Evolutionary conservation across 1,140 invertebrate genomes (phyloP).

Genomic region (Meteorus sp.): DNA sequence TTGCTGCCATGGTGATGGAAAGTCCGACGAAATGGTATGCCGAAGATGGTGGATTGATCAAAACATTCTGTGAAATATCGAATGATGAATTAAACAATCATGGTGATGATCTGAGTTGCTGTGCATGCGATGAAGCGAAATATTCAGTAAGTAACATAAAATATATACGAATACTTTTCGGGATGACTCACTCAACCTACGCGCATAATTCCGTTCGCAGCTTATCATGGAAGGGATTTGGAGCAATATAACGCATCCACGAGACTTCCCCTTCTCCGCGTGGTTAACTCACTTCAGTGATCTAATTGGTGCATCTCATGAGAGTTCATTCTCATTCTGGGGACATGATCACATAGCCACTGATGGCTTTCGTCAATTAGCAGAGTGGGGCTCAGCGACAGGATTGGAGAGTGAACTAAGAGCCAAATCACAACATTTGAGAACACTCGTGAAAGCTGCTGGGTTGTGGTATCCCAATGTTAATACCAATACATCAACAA

Average conservation of each 20-base stretch:
- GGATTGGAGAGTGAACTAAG: constrained; percentile 91
- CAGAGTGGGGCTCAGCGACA: constrained; percentile 90
- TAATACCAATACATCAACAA: constrained; percentile 82
- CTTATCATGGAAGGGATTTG: constrained; percentile 94
- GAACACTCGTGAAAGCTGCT: constrained; percentile 93
- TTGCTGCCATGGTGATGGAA: constrained; percentile 87
- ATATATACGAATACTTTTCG: too few relatives aligned
- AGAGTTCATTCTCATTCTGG: constrained; percentile 91
- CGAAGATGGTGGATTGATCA: constrained; percentile 82
- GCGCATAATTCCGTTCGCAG: constrained; percentile 55
- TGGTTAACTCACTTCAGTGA: constrained; percentile 98
- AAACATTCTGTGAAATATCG: constrained; percentile 80
- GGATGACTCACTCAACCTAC: too few relatives aligned
- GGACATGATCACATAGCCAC: constrained; percentile 86
- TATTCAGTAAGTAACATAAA: constrained; percentile 75
- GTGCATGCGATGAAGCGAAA: constrained; percentile 90
- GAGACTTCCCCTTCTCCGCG: constrained; percentile 87
- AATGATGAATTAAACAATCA: constrained; percentile 57
- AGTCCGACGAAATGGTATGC: constrained; percentile 82
- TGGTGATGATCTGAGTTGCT: constrained; percentile 65
- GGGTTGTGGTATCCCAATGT: constrained; percentile 93
- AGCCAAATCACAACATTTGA: constrained; percentile 75
- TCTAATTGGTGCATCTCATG: constrained; percentile 94
- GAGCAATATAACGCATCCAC: constrained; percentile 95
- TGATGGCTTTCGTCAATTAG: constrained; percentile 90